Conservation (phyloP, 2,888 invertebrate genomes). For the Anoplius nigerrimus region DNA sequence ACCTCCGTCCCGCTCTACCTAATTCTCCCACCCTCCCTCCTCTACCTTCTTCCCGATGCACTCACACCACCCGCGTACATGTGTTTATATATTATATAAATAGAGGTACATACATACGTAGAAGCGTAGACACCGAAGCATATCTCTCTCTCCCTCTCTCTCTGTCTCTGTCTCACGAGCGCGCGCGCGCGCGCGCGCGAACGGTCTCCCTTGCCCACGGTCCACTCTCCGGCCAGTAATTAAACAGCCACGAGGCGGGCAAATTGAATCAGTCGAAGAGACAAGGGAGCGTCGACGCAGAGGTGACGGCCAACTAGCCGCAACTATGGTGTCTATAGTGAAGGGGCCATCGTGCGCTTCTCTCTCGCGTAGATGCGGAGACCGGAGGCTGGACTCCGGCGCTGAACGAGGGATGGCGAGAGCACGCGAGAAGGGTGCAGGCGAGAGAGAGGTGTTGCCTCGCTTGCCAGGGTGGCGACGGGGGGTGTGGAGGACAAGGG, state of each 20-base stretch:
- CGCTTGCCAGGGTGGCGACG: too few relatives aligned
- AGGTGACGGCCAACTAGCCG: conserved; percentile 74
- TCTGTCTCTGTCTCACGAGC: neutral
- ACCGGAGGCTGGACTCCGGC: conserved; percentile 1
- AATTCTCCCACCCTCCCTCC: neutral
- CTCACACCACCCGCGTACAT: conserved; percentile 10
- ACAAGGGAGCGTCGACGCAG: conserved; percentile 73
- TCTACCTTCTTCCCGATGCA: conserved; percentile 7
- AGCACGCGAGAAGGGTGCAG: conserved; percentile 2
- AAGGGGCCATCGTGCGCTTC: conserved; percentile 53
- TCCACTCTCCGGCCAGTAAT: conserved; percentile 73
- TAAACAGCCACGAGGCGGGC: conserved; percentile 74
- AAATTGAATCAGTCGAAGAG: conserved; percentile 75
- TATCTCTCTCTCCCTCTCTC: conserved; percentile 30
- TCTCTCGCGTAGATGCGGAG: conserved; percentile 36
- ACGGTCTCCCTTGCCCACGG: conserved; percentile 59
- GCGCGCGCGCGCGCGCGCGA: neutral
- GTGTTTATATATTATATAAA: conserved; percentile 24
- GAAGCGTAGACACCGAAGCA: conserved; percentile 11
- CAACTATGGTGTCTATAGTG: conserved; percentile 71
- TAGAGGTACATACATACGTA: too few relatives aligned
- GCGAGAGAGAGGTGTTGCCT: neutral
- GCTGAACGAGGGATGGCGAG: neutral
- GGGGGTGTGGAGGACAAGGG: conserved; percentile 26
- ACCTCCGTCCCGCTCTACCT: conserved; percentile 23